Base-by-base conservation (phyloP, 2,888 invertebrate genomes). In the Drosophila eohydei region DNA sequence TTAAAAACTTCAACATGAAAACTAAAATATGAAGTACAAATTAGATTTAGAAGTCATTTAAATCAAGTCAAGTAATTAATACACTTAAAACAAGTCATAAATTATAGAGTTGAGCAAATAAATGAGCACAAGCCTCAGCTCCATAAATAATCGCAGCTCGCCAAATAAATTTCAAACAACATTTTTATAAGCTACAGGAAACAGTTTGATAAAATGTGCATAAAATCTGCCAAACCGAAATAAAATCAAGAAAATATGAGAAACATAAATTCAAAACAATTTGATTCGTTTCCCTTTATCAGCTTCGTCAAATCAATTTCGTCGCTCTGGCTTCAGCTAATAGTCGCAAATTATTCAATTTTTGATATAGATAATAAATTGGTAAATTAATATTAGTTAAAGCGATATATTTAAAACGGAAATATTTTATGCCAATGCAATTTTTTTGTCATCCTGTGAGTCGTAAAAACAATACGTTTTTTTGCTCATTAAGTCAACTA, bases 401-500 rank as follows among this genome's bases (percentile, higher is more conserved):
- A 73, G 21, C 30, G 41, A 21, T 36, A 48, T 48, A 21, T 34
- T 54, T 41, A 68, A 52, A 57, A 52, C 54, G 36, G n/a, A 55
- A 59, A 41, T 69, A 38, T 26, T 40, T 38, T 32, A 41, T 16
- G 28, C 48, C 41, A 60, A n/a, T 50, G 52, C 51, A 73, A n/a
- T 40, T 40, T 16, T 40, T 38, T 16, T 34, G n/a, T n/a, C 30
- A 30, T 30, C 38, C 51, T 36, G 30, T 7, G 44, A 44, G 36
- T 11, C 51, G 16, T 34, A 52, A 51, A 46, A 52, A 55, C 32
- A 62, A 55, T 60, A 26, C 16, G 44, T 40, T 38, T 54, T n/a
- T 69, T 64, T 59, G 16, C 51, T 40, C 77, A 80, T 80, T 76
- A 76, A 70, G 50, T 71, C 59, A 56, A 50, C 46, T 56, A 56